phyloP scores from a whole-genome alignment of 2,888 invertebrate genomes.

The Torymus auratus region DNA sequence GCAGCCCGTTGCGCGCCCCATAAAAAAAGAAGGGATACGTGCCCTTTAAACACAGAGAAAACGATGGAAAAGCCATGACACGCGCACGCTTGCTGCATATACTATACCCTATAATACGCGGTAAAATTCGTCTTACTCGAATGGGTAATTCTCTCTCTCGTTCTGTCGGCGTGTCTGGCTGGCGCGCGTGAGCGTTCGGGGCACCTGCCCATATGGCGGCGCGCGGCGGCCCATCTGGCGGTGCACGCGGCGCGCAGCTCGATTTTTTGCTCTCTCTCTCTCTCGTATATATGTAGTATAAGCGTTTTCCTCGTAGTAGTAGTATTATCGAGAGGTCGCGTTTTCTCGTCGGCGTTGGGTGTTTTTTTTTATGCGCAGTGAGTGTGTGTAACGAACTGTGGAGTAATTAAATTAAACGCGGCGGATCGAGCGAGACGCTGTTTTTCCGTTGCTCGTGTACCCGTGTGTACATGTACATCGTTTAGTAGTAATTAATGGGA shows the following conservation, averaged over 20 bases:
- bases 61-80: not conserved
- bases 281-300: not conserved
- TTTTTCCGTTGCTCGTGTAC: not conserved
- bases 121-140: constrained; percentile 34
- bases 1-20: too few relatives aligned
- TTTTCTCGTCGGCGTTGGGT: not conserved
- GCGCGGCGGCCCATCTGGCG: constrained; percentile 68
- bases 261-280: constrained; percentile 33
- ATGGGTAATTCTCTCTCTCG: constrained; percentile 25
- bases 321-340: not conserved
- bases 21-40: too few relatives aligned
- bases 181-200: constrained; percentile 55
- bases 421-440: not conserved
- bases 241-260: constrained; percentile 60
- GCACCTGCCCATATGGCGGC: constrained; percentile 75
- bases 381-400: not conserved
- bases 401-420: constrained; percentile 22
- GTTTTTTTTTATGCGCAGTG: not conserved
- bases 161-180: constrained; percentile 15
- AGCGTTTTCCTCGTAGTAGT: constrained; percentile 9
- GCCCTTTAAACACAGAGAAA: not conserved
- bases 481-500: too few relatives aligned
- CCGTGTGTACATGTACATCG: not conserved
- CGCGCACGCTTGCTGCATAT: not conserved
- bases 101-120: not conserved